Conservation (phyloP, 2,113 vertebrate genomes). For the Hyperopisus bebe region DNA sequence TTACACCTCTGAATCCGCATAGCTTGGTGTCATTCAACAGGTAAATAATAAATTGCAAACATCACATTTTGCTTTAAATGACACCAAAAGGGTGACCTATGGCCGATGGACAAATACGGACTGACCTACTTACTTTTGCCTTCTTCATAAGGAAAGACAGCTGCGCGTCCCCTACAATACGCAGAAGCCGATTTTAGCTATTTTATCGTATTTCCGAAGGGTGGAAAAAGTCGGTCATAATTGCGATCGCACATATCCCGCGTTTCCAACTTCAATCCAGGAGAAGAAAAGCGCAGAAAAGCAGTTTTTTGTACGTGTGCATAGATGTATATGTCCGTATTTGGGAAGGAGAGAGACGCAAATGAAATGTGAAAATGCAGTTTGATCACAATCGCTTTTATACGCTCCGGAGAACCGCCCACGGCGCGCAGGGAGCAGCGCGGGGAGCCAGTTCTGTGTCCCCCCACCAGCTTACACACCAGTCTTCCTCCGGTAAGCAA, state of each 20-base stretch:
- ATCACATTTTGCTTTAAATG: background rate
- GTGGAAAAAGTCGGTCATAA: conserved; percentile 11
- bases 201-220: conserved; percentile 15
- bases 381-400: conserved; percentile 17
- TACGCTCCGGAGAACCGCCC: conserved; percentile 17
- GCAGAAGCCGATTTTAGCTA: conserved; percentile 13
- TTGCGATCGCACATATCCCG: conserved; percentile 17
- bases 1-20: background rate
- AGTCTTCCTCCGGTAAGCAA: background rate
- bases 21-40: background rate
- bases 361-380: background rate
- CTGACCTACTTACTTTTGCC: conserved; percentile 27
- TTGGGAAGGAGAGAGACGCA: background rate
- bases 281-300: background rate
- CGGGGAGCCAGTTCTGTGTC: background rate
- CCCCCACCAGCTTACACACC: background rate
- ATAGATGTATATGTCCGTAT: background rate
- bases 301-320: background rate
- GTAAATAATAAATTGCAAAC: background rate
- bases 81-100: background rate
- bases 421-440: background rate
- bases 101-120: background rate
- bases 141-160: conserved; percentile 33
- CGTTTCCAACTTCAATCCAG: background rate
- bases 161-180: background rate